Conservation (phyloP, 2,888 invertebrate genomes). For the Tromatobia lineatoria region DNA sequence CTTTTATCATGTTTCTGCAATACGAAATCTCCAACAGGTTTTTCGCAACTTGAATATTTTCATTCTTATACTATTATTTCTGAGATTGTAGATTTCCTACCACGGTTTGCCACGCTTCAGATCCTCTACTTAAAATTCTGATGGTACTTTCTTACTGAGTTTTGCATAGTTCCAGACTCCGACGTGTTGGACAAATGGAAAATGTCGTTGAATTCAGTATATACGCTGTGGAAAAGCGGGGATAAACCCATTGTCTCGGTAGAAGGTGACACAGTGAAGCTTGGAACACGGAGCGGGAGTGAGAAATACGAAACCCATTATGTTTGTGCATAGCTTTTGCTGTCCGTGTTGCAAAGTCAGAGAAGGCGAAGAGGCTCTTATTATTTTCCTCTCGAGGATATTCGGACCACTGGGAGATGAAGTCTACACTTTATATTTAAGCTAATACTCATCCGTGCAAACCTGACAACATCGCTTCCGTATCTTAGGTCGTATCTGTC, state of each 20-base stretch:
- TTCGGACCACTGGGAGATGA: constrained; percentile 6
- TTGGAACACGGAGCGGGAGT: constrained; percentile 26
- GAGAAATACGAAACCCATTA: constrained; percentile 46
- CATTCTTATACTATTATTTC: neutral
- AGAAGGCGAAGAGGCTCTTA: constrained; percentile 9
- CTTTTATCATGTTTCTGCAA: constrained; percentile 2
- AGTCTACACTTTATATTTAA: constrained; percentile 12
- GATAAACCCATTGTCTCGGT: constrained; percentile 38
- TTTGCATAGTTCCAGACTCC: constrained; percentile 22
- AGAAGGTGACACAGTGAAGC: constrained; percentile 18
- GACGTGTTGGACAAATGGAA: constrained; percentile 13
- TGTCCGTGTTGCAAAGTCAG: constrained; percentile 6
- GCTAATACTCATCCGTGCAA: constrained; percentile 3
- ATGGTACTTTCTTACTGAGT: constrained; percentile 11
- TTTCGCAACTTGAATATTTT: constrained; percentile 10
- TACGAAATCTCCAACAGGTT: neutral
- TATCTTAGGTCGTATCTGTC: too few relatives aligned
- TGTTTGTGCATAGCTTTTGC: constrained; percentile 6
- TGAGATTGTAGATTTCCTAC: constrained; percentile 16
- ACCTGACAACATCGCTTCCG: neutral
- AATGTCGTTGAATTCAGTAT: constrained; percentile 6
- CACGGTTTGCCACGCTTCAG: constrained; percentile 23
- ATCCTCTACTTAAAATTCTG: constrained; percentile 15
- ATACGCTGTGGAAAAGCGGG: constrained; percentile 17
- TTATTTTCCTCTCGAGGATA: constrained; percentile 30